These are phyloP conservation scores for Echinometra lucunter DNA, from an alignment of 53 echinoderm and acorn worm species.

Conservation along the genomic window DNA sequence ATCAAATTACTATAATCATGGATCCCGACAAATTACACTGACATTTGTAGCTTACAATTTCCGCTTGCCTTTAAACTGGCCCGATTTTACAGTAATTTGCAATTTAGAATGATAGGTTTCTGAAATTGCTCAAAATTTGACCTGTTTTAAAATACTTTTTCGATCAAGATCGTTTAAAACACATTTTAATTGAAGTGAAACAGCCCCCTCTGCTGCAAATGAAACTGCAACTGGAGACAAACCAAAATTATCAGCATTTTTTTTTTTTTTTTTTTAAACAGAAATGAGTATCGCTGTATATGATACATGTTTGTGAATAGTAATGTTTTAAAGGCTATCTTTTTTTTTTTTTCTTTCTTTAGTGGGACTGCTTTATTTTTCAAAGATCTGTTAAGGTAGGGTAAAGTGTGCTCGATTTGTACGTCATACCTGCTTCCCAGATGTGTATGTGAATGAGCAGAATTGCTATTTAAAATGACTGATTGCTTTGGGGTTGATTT, in stretches of 20 bases:
- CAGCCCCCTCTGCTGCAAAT: not conserved
- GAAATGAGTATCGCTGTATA: not conserved
- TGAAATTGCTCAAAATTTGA: no score
- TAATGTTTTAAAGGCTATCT: not conserved
- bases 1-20: no score
- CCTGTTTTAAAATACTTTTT: no score
- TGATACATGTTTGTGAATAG: not conserved
- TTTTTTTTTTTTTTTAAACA: not conserved
- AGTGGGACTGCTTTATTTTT: no score
- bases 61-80: no score
- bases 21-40: no score
- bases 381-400: not conserved
- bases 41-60: no score
- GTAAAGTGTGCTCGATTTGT: constrained; percentile 11
- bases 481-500: not conserved
- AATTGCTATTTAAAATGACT: not conserved
- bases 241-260: not conserved
- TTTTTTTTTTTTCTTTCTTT: not conserved
- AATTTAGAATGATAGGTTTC: no score
- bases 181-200: no score
- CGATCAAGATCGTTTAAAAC: no score
- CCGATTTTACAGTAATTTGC: no score
- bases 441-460: not conserved
- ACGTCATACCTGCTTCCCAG: no score
- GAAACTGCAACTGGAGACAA: not conserved